Evolutionary conservation across 1,140 invertebrate species (phyloP).

Genomic region (Brachionus sp.): DNA sequence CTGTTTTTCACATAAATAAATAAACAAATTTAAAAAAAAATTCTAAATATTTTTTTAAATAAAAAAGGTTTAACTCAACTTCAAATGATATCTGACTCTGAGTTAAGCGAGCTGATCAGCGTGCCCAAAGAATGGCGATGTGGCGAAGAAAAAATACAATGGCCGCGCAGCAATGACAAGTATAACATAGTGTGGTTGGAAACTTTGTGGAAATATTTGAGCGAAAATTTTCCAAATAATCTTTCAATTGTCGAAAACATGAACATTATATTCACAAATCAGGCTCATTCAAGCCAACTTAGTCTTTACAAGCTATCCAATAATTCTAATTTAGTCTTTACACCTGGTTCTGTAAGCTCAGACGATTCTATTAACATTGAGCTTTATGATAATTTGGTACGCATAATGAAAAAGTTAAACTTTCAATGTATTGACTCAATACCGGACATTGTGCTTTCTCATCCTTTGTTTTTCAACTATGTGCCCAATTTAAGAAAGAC

Average conservation of each 20-base stretch:
- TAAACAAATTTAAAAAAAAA: background rate
- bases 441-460: background rate
- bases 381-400: background rate
- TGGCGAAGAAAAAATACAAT: constrained; percentile 23
- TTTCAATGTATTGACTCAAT: constrained; percentile 7
- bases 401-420: constrained; percentile 24
- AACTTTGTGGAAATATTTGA: constrained; percentile 43
- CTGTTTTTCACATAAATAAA: background rate
- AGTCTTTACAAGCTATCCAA: constrained; percentile 37
- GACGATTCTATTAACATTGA: background rate
- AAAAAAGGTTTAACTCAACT: constrained; percentile 41
- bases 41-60: background rate
- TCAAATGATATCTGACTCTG: constrained; percentile 35
- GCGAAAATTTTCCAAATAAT: constrained; percentile 36
- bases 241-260: constrained; percentile 3
- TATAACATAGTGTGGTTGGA: constrained; percentile 36
- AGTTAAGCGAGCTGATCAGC: constrained; percentile 35
- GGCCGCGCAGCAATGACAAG: constrained; percentile 25
- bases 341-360: background rate
- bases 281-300: background rate
- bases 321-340: background rate
- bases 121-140: constrained; percentile 40
- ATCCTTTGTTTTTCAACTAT: background rate
- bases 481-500: background rate
- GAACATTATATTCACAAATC: background rate